These are phyloP conservation scores for Drosophila tanythrix DNA, from an alignment of 2,888 invertebrate genomes.

Conservation along the genomic window DNA sequence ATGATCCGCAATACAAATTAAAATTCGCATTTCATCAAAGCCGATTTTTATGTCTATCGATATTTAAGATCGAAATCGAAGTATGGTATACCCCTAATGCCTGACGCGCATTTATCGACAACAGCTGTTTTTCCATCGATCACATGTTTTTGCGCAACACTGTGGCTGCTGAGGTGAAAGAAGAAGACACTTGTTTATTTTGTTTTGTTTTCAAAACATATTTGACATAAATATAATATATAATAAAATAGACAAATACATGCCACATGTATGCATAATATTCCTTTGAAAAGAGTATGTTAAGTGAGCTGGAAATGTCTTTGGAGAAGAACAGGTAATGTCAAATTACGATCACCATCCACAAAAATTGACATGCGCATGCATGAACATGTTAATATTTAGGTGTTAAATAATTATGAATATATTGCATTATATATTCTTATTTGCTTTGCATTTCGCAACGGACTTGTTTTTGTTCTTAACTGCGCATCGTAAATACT, in stretches of 20 bases:
- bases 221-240: background rate
- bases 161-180: constrained; percentile 27
- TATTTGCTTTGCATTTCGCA: background rate
- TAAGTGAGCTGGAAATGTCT: constrained; percentile 57
- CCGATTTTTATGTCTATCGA: background rate
- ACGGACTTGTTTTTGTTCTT: background rate
- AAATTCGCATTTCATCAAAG: background rate
- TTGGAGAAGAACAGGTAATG: constrained; percentile 64
- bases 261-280: constrained; percentile 4
- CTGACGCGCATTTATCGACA: constrained; percentile 22
- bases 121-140: constrained; percentile 19
- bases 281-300: constrained; percentile 28
- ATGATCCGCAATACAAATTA: background rate
- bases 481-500: background rate
- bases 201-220: constrained; percentile 20
- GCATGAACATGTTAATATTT: background rate
- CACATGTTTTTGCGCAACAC: background rate
- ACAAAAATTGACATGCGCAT: background rate
- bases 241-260: background rate
- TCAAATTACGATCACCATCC: background rate
- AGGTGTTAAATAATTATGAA: background rate
- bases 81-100: background rate
- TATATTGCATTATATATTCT: background rate
- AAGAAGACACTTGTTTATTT: constrained; percentile 22
- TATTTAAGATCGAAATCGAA: background rate